Base-by-base conservation (phyloP, 2,113 vertebrate genomes). In the Electrona antarctica region DNA sequence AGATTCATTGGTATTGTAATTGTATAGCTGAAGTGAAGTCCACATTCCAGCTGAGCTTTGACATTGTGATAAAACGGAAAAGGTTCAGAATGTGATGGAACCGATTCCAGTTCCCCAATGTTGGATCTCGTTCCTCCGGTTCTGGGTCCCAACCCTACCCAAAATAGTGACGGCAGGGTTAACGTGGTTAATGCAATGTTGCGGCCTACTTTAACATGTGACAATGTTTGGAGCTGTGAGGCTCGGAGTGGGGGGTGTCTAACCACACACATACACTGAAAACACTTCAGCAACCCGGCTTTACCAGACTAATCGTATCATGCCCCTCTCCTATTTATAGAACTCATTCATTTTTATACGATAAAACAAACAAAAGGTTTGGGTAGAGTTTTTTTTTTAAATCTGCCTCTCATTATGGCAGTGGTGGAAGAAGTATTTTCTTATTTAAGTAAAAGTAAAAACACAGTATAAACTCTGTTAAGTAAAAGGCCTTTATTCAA, bases 181-280 rank as follows among this genome's bases (percentile, higher is more conserved):
- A 21, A 21, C 21, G 1, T 21, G 21, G 21, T 21, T 21, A 21
- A 21, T 21, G 21, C 82, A 71, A 48, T 14, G 60, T 67, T 57
- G 56, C 71, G 67, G 64, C 28, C 57, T 13, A 60, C 66, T 68
- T 80, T 75, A 55, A 77, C 86, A 87, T 81, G 79, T 75, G 80
- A 83, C n/a, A 9, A 54, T 77, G 41, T 62, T 41, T 41, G 21
- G 21, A 21, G 21, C 21, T 21, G 33, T 41, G 33, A 41, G 5
- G 62, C 49, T 41, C 62, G 33, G 11, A 4, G 12, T 56, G 54
- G 54, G 54, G 54, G 54, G 54, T 56, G 49, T 50, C 8, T 66
- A 56, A 59, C 10, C 3, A 11, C 54, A 60, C 3, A 2, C 57
- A 68, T 6, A 21, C 14, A 45, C 28, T 54, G n/a, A 66, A 49